Conservation (phyloP, 2,113 vertebrate species). For the Cyanoliseus patagonus region DNA sequence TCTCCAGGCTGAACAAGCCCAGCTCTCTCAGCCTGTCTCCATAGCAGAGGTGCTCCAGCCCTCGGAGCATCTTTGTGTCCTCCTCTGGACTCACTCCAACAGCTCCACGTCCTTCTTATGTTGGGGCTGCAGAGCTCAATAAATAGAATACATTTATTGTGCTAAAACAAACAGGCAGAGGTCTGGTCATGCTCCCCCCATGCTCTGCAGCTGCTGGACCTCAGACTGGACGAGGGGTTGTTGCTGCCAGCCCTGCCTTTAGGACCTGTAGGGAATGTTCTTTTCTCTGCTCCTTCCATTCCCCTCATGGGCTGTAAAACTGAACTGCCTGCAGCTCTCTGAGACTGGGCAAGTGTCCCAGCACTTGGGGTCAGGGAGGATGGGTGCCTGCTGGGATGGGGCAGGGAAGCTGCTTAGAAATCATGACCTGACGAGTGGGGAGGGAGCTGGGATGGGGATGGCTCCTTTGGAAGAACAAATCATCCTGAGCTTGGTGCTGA, state of each 20-base stretch:
- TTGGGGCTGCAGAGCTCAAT: neutral
- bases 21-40: neutral
- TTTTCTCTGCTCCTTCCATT: neutral
- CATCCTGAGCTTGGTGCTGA: neutral
- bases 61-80: neutral
- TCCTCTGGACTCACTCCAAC: neutral
- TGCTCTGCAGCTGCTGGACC: neutral
- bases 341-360: accelerated
- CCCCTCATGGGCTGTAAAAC: neutral
- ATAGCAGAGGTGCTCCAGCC: neutral
- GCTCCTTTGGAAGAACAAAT: neutral
- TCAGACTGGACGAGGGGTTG: neutral
- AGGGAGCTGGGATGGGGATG: neutral
- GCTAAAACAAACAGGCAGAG: neutral
- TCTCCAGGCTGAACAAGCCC: neutral
- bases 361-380: neutral
- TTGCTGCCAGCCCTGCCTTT: neutral
- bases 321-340: neutral
- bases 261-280: neutral
- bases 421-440: accelerated
- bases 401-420: neutral
- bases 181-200: accelerated
- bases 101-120: accelerated
- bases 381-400: no score
- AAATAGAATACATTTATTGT: neutral